phyloP scores from a whole-genome alignment of 2,888 invertebrate species.

The Campopleginae sp. region DNA sequence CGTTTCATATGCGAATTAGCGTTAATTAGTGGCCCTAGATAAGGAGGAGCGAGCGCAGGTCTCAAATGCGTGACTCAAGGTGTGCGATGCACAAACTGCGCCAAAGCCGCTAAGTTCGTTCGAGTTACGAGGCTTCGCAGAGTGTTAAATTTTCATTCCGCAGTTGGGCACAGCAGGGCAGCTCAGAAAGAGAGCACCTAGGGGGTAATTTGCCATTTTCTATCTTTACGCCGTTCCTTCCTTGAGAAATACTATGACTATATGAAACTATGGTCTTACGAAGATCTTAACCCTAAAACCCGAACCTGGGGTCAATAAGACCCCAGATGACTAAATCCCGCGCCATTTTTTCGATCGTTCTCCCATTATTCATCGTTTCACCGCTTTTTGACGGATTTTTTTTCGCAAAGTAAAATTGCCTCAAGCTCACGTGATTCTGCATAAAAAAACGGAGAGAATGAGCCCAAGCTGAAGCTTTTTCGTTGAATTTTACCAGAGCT shows the following conservation, averaged over 20 bases:
- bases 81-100: slow-evolving; percentile 64
- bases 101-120: slow-evolving; percentile 64
- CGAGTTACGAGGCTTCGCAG: slow-evolving; percentile 67
- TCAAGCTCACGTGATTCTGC: too few species aligned
- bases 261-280: slow-evolving; percentile 5
- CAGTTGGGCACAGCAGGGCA: slow-evolving; percentile 30
- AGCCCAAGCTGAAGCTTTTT: too few species aligned
- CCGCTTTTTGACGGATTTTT: too few species aligned
- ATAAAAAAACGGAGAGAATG: too few species aligned
- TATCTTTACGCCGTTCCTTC: slow-evolving; percentile 11
- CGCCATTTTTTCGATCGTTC: too few species aligned
- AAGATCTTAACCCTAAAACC: too few species aligned
- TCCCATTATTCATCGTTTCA: too few species aligned
- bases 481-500: too few species aligned
- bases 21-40: slow-evolving; percentile 63
- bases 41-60: slow-evolving; percentile 50
- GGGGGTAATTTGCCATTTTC: slow-evolving; percentile 30
- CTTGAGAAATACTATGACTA: slow-evolving; percentile 15
- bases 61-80: slow-evolving; percentile 61
- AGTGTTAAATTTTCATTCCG: slow-evolving; percentile 67
- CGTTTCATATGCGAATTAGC: slow-evolving; percentile 69
- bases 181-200: slow-evolving; percentile 32
- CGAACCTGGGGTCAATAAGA: too few species aligned
- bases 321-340: too few species aligned
- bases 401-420: too few species aligned